These are phyloP conservation scores for Sphaerodactylus townsendi DNA, from an alignment of 2,113 vertebrate species.

Conservation along the genomic window DNA sequence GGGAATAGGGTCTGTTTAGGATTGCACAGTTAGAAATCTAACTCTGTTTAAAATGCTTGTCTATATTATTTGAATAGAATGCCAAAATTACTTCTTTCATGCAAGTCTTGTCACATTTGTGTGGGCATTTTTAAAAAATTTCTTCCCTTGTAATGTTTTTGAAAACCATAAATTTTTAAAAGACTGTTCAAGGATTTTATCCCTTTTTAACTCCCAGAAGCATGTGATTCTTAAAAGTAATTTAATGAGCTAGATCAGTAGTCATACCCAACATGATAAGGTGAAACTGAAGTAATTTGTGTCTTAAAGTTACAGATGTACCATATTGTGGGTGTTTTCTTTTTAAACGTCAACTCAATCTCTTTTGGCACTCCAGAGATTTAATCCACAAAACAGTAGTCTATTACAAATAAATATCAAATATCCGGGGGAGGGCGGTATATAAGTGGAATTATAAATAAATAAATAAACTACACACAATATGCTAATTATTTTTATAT, in stretches of 20 bases:
- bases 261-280: slow-evolving; percentile 27
- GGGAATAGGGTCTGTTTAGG: too few relatives aligned
- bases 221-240: slow-evolving; percentile 52
- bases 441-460: too few relatives aligned
- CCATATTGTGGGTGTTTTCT: background rate
- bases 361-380: background rate
- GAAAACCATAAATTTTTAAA: slow-evolving; percentile 64
- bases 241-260: slow-evolving; percentile 58
- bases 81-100: slow-evolving; percentile 23
- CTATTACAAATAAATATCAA: slow-evolving; percentile 36
- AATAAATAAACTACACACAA: slow-evolving; percentile 26
- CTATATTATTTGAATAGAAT: slow-evolving; percentile 32
- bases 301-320: slow-evolving; percentile 41
- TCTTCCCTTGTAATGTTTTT: slow-evolving; percentile 49
- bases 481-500: slow-evolving; percentile 13
- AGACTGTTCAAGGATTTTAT: slow-evolving; percentile 40
- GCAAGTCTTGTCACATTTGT: slow-evolving; percentile 25
- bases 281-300: slow-evolving; percentile 34
- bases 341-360: slow-evolving; percentile 30
- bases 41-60: slow-evolving; percentile 2
- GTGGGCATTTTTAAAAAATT: background rate
- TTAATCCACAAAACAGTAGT: slow-evolving; percentile 4
- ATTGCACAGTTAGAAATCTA: background rate
- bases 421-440: too few relatives aligned
- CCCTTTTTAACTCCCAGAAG: slow-evolving; percentile 40